Conservation (phyloP, 2,113 vertebrate species). For the Cebus imitator region DNA sequence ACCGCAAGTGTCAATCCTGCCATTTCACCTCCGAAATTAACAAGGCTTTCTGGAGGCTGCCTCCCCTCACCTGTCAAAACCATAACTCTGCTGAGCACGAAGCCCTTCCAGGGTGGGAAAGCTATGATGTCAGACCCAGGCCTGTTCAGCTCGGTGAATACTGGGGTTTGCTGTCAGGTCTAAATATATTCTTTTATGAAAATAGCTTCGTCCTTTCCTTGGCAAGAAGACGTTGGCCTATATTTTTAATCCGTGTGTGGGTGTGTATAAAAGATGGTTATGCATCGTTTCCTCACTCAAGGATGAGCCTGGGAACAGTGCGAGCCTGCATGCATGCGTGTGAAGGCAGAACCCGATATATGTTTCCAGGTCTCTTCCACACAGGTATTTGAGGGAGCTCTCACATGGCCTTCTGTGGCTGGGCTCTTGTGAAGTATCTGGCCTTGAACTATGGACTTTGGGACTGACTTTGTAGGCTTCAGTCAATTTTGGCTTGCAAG, state of each 20-base stretch:
- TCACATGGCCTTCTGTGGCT: neutral
- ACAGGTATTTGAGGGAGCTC: neutral
- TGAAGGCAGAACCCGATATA: neutral
- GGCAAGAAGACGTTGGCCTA: slow-evolving; percentile 26
- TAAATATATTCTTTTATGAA: slow-evolving; percentile 57
- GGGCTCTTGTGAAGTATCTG: neutral
- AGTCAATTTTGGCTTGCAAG: neutral
- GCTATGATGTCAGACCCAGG: slow-evolving; percentile 34
- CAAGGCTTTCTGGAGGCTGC: slow-evolving; percentile 70
- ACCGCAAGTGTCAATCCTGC: slow-evolving; percentile 65
- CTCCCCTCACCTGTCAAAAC: slow-evolving; percentile 73
- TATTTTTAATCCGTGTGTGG: slow-evolving; percentile 52
- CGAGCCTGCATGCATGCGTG: neutral
- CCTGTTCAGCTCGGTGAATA: slow-evolving; percentile 35
- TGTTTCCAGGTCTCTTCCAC: neutral
- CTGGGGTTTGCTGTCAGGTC: slow-evolving; percentile 55
- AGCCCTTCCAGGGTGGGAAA: slow-evolving; percentile 49
- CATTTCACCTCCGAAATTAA: slow-evolving; percentile 74
- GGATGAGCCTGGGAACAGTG: neutral
- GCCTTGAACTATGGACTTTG: neutral
- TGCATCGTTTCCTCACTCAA: neutral
- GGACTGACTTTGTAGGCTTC: neutral
- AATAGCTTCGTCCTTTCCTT: slow-evolving; percentile 47
- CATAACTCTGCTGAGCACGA: neutral
- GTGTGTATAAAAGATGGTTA: slow-evolving; percentile 23